A percentile compares a stretch with the other conserved stretches of the same genome.
Conservation (phyloP, 2,113 vertebrate genomes). For the Campylomormyrus tamandua region DNA sequence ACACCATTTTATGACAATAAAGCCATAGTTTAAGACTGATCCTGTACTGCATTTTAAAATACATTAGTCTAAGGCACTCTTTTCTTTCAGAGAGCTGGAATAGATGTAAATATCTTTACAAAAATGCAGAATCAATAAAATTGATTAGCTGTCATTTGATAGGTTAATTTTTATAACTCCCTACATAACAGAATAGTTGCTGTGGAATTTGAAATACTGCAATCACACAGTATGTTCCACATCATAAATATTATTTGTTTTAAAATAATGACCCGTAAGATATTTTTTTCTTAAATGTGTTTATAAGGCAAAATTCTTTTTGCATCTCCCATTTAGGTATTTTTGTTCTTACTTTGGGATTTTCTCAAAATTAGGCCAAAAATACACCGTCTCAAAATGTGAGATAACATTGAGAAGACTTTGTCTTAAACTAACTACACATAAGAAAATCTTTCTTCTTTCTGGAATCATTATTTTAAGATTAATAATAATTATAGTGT, state of each 20-base stretch:
- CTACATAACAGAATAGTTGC: not conserved
- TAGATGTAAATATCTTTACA: not conserved
- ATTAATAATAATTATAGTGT: slow-evolving; percentile 13
- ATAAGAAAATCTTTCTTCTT: slow-evolving; percentile 30
- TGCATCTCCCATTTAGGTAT: slow-evolving; percentile 36
- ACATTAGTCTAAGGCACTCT: not conserved
- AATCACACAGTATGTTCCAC: not conserved
- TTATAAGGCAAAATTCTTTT: slow-evolving; percentile 35
- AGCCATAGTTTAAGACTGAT: not conserved
- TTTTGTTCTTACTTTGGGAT: slow-evolving; percentile 39
- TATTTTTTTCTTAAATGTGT: slow-evolving; percentile 33
- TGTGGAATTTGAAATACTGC: not conserved
- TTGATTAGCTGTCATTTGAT: not conserved
- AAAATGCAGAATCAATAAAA: not conserved
- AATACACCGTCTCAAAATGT: slow-evolving; percentile 9
- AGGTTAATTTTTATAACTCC: not conserved
- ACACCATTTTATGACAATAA: not conserved
- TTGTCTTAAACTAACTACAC: slow-evolving; percentile 24
- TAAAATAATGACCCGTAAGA: slow-evolving; percentile 33
- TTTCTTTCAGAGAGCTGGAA: not conserved
- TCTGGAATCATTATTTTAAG: slow-evolving; percentile 44
- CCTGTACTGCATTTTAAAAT: not conserved
- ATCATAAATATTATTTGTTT: slow-evolving; percentile 22
- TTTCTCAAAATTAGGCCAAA: slow-evolving; percentile 41
- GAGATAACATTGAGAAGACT: not conserved